Conservation (phyloP, 2,888 invertebrate species). For the Campoletis raptor region DNA sequence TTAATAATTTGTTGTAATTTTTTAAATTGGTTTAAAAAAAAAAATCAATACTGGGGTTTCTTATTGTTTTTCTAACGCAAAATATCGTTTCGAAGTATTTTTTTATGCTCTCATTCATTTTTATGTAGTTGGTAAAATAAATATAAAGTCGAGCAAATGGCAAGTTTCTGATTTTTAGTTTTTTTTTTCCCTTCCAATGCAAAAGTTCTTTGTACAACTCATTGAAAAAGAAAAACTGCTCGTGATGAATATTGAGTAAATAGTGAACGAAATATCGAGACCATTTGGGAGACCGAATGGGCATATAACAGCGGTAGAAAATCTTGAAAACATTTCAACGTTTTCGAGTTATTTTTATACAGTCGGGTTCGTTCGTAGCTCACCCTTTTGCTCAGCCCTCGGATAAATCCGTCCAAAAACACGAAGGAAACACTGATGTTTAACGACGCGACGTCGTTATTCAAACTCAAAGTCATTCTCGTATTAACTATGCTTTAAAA, state of each 20-base stretch:
- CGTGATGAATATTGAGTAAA: not conserved
- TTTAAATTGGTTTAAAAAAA: not conserved
- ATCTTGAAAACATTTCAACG: slow-evolving; percentile 42
- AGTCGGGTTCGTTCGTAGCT: slow-evolving; percentile 15
- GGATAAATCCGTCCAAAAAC: slow-evolving; percentile 50
- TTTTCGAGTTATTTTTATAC: slow-evolving; percentile 57
- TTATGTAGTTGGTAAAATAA: not conserved
- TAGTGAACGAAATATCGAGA: not conserved
- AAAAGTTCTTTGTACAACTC: not conserved
- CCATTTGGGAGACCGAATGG: slow-evolving; percentile 6
- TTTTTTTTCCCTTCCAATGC: not conserved
- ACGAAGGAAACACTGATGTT: slow-evolving; percentile 44
- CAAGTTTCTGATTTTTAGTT: not conserved
- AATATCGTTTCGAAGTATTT: not conserved
- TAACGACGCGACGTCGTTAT: slow-evolving; percentile 47
- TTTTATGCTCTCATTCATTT: not conserved
- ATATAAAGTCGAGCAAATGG: not conserved
- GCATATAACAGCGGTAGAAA: slow-evolving; percentile 11
- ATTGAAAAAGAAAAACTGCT: not conserved
- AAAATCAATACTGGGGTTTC: too few relatives aligned
- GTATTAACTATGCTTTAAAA: slow-evolving; percentile 37
- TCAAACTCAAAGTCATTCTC: slow-evolving; percentile 38
- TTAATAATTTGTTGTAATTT: not conserved
- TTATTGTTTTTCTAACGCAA: not conserved
- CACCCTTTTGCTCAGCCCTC: slow-evolving; percentile 51